A percentile compares a stretch with the other conserved stretches of the same genome.
Evolutionary conservation across 2,888 invertebrate genomes (phyloP).

Genomic region (Apantesis nais): DNA sequence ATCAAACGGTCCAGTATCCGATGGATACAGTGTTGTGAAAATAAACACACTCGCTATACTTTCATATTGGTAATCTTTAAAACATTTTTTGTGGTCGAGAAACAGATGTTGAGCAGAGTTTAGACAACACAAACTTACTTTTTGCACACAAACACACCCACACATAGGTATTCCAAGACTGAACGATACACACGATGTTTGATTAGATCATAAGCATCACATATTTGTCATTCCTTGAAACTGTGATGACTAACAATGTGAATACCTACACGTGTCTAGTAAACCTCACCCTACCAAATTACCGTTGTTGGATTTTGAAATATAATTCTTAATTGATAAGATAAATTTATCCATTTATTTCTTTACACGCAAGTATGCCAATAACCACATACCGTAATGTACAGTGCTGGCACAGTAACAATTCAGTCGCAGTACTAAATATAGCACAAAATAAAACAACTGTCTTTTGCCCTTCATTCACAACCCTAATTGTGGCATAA

Average conservation of each 20-base stretch:
- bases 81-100: conserved; percentile 53
- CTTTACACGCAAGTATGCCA: conserved; percentile 61
- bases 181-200: conserved; percentile 11
- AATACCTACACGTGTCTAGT: conserved; percentile 9
- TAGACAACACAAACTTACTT: conserved; percentile 36
- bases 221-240: conserved; percentile 40
- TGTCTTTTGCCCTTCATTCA: conserved; percentile 84
- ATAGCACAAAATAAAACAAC: conserved; percentile 85
- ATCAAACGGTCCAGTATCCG: no score
- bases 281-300: conserved; percentile 6
- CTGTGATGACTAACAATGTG: conserved; percentile 35
- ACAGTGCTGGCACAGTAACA: conserved; percentile 81
- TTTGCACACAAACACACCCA: conserved; percentile 35
- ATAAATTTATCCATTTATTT: conserved; percentile 10
- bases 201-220: conserved; percentile 39
- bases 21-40: no score
- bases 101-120: conserved; percentile 54
- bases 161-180: conserved; percentile 9
- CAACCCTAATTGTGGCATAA: conserved; percentile 62
- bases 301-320: not conserved
- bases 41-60: no score
- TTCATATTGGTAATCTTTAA: no score
- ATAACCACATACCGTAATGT: conserved; percentile 67
- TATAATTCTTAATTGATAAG: conserved; percentile 11
- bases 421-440: conserved; percentile 82